phyloP scores from a whole-genome alignment of 2,797 vertebrate species.

The Neosilurus mollespiculum region DNA sequence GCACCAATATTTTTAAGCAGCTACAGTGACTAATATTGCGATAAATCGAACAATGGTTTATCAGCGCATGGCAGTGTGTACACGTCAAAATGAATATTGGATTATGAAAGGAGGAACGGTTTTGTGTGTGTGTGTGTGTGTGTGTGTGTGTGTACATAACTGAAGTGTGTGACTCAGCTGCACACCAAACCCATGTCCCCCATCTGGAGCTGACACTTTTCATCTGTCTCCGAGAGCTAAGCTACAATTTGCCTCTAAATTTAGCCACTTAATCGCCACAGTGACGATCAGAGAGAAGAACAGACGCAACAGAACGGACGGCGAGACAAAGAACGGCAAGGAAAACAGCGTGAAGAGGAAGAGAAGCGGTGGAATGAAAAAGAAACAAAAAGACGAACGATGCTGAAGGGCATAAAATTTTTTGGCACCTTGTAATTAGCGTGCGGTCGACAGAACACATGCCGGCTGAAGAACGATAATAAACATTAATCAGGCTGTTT shows the following conservation, averaged over 20 bases:
- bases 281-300: conserved; percentile 6
- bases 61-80: background rate
- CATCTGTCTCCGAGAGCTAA: conserved; percentile 61
- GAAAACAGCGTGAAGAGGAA: conserved; percentile 26
- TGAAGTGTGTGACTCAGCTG: conserved; percentile 54
- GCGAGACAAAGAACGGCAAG: conserved; percentile 16
- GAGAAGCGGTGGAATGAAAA: background rate
- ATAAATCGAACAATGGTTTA: background rate
- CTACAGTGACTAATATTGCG: background rate
- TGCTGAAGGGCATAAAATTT: background rate
- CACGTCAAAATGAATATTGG: conserved; percentile 6
- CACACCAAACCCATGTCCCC: conserved; percentile 54
- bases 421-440: conserved; percentile 72
- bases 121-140: conserved; percentile 26
- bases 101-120: conserved; percentile 12
- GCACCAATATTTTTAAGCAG: conserved; percentile 18
- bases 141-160: conserved; percentile 23
- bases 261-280: conserved; percentile 27
- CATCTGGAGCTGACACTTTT: conserved; percentile 57
- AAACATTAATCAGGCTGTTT: background rate
- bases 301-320: background rate
- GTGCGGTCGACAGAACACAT: conserved; percentile 56
- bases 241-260: conserved; percentile 52
- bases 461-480: background rate
- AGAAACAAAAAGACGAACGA: background rate